These are phyloP conservation scores for Platichthys stellatus DNA, from an alignment of 2,113 vertebrate genomes.

Conservation along the genomic window DNA sequence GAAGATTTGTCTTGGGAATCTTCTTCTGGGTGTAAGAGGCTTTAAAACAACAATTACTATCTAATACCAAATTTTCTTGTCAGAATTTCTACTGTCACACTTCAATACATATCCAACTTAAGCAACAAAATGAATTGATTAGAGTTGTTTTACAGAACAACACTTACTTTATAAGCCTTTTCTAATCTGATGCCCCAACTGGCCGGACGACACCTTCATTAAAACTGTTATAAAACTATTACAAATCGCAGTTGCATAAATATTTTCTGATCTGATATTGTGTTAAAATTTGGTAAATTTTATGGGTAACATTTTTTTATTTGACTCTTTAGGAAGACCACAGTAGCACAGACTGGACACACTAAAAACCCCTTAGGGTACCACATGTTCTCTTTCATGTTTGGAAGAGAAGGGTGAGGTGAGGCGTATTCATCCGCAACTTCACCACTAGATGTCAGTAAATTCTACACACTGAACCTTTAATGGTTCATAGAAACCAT, in stretches of 20 bases:
- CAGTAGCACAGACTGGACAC: no score
- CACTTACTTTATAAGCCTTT: background rate
- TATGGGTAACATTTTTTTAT: no score
- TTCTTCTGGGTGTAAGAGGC: background rate
- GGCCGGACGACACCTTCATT: background rate
- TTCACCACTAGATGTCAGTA: background rate
- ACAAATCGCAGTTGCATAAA: background rate
- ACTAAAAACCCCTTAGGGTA: no score
- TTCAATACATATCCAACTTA: no score
- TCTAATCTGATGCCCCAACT: background rate
- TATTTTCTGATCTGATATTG: background rate
- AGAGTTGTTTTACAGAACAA: background rate
- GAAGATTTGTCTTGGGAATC: conserved; percentile 21
- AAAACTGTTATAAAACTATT: background rate
- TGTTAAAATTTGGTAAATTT: no score
- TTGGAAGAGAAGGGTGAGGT: no score
- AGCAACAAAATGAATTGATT: background rate
- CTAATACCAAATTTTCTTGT: background rate
- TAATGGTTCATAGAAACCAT: background rate
- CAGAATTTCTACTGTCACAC: background rate
- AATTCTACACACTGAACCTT: background rate
- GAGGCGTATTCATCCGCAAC: no score
- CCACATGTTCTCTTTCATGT: no score
- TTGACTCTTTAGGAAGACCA: no score
- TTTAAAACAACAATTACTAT: conserved; percentile 6